Percentiles rank a stretch among this genome's conserved stretches.
phyloP scores from a whole-genome alignment of 2,888 invertebrate genomes.

The Parthenolecanium corni region DNA sequence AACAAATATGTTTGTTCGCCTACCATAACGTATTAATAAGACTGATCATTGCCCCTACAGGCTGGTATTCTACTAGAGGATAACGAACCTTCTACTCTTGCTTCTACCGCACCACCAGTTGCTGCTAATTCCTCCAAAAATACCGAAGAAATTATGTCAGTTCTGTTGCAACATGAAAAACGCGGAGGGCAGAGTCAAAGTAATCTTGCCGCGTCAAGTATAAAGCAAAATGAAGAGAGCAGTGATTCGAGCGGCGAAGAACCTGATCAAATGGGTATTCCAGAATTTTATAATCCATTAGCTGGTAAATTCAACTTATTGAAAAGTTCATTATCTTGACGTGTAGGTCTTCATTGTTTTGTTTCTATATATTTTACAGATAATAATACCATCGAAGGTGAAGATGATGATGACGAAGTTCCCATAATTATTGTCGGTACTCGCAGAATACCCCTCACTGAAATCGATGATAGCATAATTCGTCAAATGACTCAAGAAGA shows the following conservation, averaged over 20 bases:
- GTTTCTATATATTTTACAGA: slow-evolving; percentile 28
- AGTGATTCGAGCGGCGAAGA: slow-evolving; percentile 74
- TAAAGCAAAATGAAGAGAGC: slow-evolving; percentile 39
- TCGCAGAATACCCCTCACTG: slow-evolving; percentile 64
- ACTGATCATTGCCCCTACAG: too few relatives aligned
- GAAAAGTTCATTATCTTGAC: too few relatives aligned
- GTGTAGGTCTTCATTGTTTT: too few relatives aligned
- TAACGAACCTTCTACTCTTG: not conserved
- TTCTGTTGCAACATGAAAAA: slow-evolving; percentile 77
- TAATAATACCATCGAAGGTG: slow-evolving; percentile 54
- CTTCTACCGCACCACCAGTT: too few relatives aligned
- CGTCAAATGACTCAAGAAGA: slow-evolving; percentile 77
- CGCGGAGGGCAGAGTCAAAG: slow-evolving; percentile 47
- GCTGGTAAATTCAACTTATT: slow-evolving; percentile 6
- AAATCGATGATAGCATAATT: slow-evolving; percentile 66
- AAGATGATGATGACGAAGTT: slow-evolving; percentile 64
- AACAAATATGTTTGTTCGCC: slow-evolving; percentile 18
- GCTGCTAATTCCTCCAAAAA: slow-evolving; percentile 35
- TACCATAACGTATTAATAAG: too few relatives aligned
- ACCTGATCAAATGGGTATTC: slow-evolving; percentile 21
- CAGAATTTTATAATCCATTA: slow-evolving; percentile 23
- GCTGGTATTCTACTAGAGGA: slow-evolving; percentile 14
- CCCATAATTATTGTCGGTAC: slow-evolving; percentile 74
- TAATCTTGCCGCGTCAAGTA: slow-evolving; percentile 46
- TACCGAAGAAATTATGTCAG: slow-evolving; percentile 83